These are phyloP conservation scores for Muscina levida DNA, from an alignment of 2,888 invertebrate genomes.

Conservation along the genomic window DNA sequence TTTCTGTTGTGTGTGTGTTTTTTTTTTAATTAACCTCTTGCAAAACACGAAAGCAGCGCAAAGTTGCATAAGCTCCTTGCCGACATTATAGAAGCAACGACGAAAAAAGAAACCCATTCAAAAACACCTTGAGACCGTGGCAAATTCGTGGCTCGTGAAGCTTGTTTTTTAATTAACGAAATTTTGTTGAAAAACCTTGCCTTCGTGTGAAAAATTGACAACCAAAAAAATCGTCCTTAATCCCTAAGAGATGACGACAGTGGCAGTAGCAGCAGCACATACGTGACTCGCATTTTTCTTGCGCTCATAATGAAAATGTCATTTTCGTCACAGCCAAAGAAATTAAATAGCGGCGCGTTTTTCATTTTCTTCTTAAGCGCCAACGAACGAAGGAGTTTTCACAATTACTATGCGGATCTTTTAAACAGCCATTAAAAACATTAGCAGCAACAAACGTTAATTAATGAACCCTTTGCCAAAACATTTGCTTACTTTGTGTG, in stretches of 20 bases:
- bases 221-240: constrained; percentile 38
- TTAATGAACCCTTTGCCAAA: constrained; percentile 56
- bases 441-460: constrained; percentile 39
- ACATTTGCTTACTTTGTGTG: neutral
- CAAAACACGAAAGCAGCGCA: constrained; percentile 12
- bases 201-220: constrained; percentile 8
- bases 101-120: no score
- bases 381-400: neutral
- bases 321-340: constrained; percentile 29
- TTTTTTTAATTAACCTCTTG: constrained; percentile 12
- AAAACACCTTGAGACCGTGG: neutral
- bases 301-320: constrained; percentile 62
- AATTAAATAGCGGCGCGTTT: constrained; percentile 49
- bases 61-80: neutral
- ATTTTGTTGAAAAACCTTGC: neutral
- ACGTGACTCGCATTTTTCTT: constrained; percentile 61
- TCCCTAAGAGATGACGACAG: constrained; percentile 45
- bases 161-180: constrained; percentile 33
- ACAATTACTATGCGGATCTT: neutral
- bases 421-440: constrained; percentile 46
- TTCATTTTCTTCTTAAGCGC: constrained; percentile 27
- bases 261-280: constrained; percentile 47
- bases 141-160: neutral
- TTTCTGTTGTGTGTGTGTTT: neutral
- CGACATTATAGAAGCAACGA: no score